Base-by-base conservation (phyloP, 92 coral and sea anemone species). In the Blastomussa wellsi region DNA sequence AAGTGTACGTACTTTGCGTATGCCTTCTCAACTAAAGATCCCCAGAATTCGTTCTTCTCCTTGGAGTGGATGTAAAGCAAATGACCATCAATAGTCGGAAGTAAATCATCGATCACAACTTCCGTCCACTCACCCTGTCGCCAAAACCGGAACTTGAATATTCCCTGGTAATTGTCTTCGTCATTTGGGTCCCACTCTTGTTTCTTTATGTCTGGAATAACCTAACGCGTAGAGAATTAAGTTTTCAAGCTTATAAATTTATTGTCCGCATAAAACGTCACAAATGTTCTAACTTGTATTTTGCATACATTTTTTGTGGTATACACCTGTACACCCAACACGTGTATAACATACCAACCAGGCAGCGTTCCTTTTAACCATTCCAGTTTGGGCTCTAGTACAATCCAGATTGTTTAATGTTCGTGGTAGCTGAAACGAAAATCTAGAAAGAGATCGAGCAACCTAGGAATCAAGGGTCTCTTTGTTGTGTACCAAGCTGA, bases 11-110 rank as follows among this genome's bases (percentile, higher is more conserved):
- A 96, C 99, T 96, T 96, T 36, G 99, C 99, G 87, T 96, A 96
- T 0, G 99, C 98, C 88, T 96, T 96, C 86, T 96, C 99, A 31
- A 96, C 89, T 90, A 96, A 82, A 16, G 99, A 95, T 86, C 99
- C 95, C 99, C 99, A 96, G 87, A 96, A 96, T 86, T 96, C 99
- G 89, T 93, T 96, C 90, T 87, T 92, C 80, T 93, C 95, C 55
- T 86, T 88, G 28, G 99, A 96, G 76, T 86, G 96, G 7, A 96
- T 93, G 78, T 91, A 96, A 14, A 96, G 89, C 79, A 96, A 90
- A 68, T 94, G 92, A 24, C 95, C 95, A 85, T 89, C 89, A 53
- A 94, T 86, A 42, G 99, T 96, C 42, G 99, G 99, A 22, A 96
- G 90, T 67, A 94, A 78, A 79, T 96, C 99, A 72, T 96, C 99